Base-by-base conservation (phyloP, 2,888 invertebrate genomes). In the Sphaeridia pumilis region DNA sequence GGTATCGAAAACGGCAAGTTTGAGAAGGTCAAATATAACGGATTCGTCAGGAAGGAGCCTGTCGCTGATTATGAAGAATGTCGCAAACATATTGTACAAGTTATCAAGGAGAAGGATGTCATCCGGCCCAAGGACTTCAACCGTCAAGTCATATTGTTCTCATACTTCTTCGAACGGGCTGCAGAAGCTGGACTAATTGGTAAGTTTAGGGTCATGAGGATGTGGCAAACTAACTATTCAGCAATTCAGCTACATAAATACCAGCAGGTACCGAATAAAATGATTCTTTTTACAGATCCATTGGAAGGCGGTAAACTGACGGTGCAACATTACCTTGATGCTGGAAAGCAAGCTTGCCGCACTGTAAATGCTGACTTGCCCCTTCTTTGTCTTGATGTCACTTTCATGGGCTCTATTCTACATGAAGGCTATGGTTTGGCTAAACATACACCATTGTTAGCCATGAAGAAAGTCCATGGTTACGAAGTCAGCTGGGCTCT, bases 401-500 rank as follows among this genome's bases (percentile, higher is more conserved):
- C 84, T 1, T 94, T 84, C 70, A 85, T 93, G 63, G 81, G 85
- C 67, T 76, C 86, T 27, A 72, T 95, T 58, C 67, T 77, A 22
- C 79, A 82, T 60, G 81, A 89, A 71, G 92, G 87, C 17, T 85
- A 84, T 67, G 82, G 82, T 14, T 73, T 90, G 14, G 72, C 63
- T 14, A 63, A 60, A 46, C 56, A 60, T 20, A 63, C 63, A 2
- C 67, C 41, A 65, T 46, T 63, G 36, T 69, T 76, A 73, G 65
- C 77, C 24, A 69, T 70, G 41, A 92, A 92, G 72, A 87, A 87
- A 73, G 83, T 95, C 60, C 78, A 84, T 66, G 86, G 84, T 0
- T 87, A 89, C 69, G 94, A 95, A 72, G 82, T 93, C 24, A 90
- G 89, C 52, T 97, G 95, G 95, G 90, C 89, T 4, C 72, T 95